Conservation (phyloP, 2,888 invertebrate species). For the Bibio marci region DNA sequence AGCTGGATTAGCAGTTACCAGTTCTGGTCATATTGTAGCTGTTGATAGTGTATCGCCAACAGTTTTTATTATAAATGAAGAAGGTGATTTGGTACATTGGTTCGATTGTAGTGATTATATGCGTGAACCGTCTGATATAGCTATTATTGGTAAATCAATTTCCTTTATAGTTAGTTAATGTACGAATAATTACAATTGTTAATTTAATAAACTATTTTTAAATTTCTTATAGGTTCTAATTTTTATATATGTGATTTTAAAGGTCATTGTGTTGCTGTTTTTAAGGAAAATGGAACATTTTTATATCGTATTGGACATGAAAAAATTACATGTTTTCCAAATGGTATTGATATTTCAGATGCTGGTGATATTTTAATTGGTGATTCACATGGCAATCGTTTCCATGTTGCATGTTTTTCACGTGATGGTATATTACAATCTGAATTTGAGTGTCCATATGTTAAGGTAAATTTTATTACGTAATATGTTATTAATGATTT, state of each 20-base stretch:
- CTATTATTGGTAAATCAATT: constrained; percentile 58
- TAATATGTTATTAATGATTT: background rate
- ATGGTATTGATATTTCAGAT: constrained; percentile 94
- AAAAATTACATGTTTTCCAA: constrained; percentile 91
- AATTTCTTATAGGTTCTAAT: constrained; percentile 49
- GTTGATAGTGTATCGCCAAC: constrained; percentile 96
- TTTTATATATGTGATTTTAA: constrained; percentile 97
- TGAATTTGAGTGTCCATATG: constrained; percentile 94
- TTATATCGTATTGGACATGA: constrained; percentile 88
- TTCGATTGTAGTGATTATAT: constrained; percentile 96
- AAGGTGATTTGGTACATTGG: constrained; percentile 85
- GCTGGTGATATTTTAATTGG: constrained; percentile 93
- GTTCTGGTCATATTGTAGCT: constrained; percentile 84
- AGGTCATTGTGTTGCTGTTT: constrained; percentile 93
- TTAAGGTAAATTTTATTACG: constrained; percentile 55
- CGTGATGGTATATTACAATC: constrained; percentile 72
- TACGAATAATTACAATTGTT: background rate
- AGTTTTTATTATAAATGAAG: constrained; percentile 83
- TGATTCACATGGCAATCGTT: constrained; percentile 93
- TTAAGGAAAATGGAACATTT: constrained; percentile 82
- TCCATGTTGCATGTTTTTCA: constrained; percentile 91
- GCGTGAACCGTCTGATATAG: constrained; percentile 95
- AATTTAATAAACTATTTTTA: constrained; percentile 6
- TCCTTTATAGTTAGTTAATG: constrained; percentile 1
- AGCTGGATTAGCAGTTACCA: constrained; percentile 85